These are phyloP conservation scores for Pterocles orientalis DNA, from an alignment of 2,113 vertebrate genomes.

Conservation along the genomic window DNA sequence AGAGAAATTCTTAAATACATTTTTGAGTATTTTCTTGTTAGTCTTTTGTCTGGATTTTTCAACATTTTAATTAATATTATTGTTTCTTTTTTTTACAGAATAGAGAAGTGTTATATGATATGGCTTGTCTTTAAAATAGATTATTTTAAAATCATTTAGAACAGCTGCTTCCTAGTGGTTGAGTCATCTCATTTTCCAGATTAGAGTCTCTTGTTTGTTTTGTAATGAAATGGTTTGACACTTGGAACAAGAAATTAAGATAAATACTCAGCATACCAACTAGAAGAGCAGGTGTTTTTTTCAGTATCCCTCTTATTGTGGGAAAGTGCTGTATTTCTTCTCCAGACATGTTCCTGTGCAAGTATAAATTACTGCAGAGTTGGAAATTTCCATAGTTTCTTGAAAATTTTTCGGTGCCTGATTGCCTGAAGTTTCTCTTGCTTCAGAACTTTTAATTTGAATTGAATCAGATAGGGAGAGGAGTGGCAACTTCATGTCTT, in stretches of 20 bases:
- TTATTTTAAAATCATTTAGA: slow-evolving; percentile 28
- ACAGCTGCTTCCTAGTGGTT: slow-evolving; percentile 4
- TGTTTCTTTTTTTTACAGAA: neutral
- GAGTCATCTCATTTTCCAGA: slow-evolving; percentile 40
- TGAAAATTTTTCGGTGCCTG: neutral
- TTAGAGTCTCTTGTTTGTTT: slow-evolving; percentile 53
- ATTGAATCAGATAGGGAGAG: neutral
- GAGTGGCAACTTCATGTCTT: neutral
- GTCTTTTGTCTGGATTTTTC: neutral
- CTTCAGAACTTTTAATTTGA: neutral
- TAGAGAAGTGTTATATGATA: neutral
- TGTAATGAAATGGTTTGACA: slow-evolving; percentile 39
- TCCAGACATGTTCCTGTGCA: neutral
- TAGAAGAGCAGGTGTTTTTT: slow-evolving; percentile 17
- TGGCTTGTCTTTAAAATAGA: slow-evolving; percentile 2
- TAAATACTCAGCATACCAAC: slow-evolving; percentile 20
- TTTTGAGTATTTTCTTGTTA: neutral
- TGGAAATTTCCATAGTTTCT: neutral
- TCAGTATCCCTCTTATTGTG: neutral
- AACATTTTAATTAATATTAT: neutral
- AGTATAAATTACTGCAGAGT: neutral
- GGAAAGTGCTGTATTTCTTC: neutral
- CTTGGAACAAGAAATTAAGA: slow-evolving; percentile 49
- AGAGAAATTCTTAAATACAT: neutral
- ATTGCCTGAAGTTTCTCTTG: neutral